Evolutionary conservation across 1,140 invertebrate species (phyloP).

Genomic region (Diorhabda carinulata): DNA sequence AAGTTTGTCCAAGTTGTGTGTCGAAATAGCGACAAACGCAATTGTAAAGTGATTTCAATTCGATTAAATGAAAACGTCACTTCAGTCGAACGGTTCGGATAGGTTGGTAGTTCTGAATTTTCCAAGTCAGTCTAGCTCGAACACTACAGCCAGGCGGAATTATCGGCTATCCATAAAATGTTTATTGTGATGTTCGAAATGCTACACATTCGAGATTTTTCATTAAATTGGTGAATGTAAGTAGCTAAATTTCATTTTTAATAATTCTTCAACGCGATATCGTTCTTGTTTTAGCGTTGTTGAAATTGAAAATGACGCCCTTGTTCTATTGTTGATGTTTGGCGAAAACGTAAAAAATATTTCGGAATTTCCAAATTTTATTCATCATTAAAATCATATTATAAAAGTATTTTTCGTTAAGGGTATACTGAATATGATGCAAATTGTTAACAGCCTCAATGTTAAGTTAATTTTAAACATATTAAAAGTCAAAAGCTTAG

Average conservation of each 20-base stretch:
- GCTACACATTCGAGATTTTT: slow-evolving; percentile 19
- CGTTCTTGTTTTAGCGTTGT: not conserved
- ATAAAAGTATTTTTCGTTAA: too few species aligned
- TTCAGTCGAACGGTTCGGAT: not conserved
- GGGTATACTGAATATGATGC: too few species aligned
- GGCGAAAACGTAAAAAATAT: too few species aligned
- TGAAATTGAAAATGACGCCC: not conserved
- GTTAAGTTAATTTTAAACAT: too few species aligned
- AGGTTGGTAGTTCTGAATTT: slow-evolving; percentile 7
- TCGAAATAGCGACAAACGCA: slow-evolving; percentile 12
- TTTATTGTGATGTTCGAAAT: slow-evolving; percentile 19
- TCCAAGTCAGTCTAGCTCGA: slow-evolving; percentile 19
- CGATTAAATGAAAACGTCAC: slow-evolving; percentile 14
- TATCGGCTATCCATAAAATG: slow-evolving; percentile 11
- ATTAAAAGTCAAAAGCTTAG: too few species aligned
- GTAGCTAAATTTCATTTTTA: not conserved
- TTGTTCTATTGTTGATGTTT: not conserved
- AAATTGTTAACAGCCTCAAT: too few species aligned
- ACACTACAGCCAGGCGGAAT: slow-evolving; percentile 7
- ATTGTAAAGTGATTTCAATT: slow-evolving; percentile 17
- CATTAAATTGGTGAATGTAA: slow-evolving; percentile 30
- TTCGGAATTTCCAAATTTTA: too few species aligned
- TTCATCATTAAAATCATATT: too few species aligned
- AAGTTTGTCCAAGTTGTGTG: slow-evolving; percentile 10
- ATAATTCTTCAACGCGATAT: not conserved